Evolutionary conservation across 2,888 invertebrate genomes (phyloP).

Genomic region (Lepidocyrtoides sp.): DNA sequence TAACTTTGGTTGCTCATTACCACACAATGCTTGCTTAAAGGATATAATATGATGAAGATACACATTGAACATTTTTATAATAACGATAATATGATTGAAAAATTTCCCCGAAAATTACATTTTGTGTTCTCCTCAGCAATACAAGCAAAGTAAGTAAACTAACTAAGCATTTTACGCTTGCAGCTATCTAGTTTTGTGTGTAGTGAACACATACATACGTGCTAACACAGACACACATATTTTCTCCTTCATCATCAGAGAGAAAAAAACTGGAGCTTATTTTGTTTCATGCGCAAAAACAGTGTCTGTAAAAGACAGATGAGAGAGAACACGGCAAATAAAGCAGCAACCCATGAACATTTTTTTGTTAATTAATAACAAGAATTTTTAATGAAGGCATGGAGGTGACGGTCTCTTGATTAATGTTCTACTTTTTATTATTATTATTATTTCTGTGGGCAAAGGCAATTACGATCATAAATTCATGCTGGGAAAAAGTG

Average conservation of each 20-base stretch:
- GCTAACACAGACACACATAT: background rate
- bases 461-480: constrained; percentile 59
- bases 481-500: constrained; percentile 48
- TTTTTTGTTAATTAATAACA: constrained; percentile 74
- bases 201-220: background rate
- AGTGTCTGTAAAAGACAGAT: constrained; percentile 58
- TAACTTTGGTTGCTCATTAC: background rate
- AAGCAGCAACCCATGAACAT: constrained; percentile 46
- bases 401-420: constrained; percentile 77
- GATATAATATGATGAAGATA: too few species aligned
- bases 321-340: constrained; percentile 64
- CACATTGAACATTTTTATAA: background rate
- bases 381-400: constrained; percentile 78
- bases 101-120: background rate
- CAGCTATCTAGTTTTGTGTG: constrained; percentile 2
- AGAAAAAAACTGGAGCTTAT: constrained; percentile 4
- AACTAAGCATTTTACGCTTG: constrained; percentile 26
- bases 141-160: constrained; percentile 24
- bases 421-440: constrained; percentile 72
- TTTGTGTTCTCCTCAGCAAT: background rate
- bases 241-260: constrained; percentile 47
- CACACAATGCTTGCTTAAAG: background rate
- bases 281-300: constrained; percentile 30
- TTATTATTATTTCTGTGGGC: constrained; percentile 61
- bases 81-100: background rate